These are phyloP conservation scores for Zoanthus solanderi DNA, from an alignment of 92 coral and sea anemone genomes.

Conservation along the genomic window DNA sequence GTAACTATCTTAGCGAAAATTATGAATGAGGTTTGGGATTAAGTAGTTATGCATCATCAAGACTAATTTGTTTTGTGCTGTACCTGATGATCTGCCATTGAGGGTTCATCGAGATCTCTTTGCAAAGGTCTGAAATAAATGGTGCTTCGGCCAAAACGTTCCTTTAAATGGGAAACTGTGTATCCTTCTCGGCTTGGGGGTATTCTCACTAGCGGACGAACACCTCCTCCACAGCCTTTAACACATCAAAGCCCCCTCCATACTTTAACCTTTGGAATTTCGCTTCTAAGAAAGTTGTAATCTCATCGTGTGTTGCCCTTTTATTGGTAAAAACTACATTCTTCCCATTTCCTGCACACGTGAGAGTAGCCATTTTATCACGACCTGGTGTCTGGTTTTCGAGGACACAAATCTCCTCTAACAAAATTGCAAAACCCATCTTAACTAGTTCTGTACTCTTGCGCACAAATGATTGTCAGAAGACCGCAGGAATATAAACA, in stretches of 20 bases:
- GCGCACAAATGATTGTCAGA: too few relatives aligned
- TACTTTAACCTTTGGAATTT: background rate
- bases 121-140: background rate
- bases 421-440: too few relatives aligned
- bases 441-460: too few relatives aligned
- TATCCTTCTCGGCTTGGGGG: background rate
- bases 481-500: too few relatives aligned
- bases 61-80: too few relatives aligned
- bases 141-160: background rate
- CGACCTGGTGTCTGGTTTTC: slow-evolving; percentile 67
- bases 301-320: slow-evolving; percentile 61
- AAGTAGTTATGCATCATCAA: too few relatives aligned
- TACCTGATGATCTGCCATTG: background rate
- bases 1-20: too few relatives aligned
- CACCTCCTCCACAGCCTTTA: slow-evolving; percentile 34
- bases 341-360: slow-evolving; percentile 71
- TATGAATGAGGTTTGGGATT: too few relatives aligned
- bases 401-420: slow-evolving; percentile 67
- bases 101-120: background rate
- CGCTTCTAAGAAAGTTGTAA: slow-evolving; percentile 1
- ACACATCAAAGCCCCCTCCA: slow-evolving; percentile 73
- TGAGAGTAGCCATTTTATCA: slow-evolving; percentile 55
- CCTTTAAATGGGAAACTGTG: background rate
- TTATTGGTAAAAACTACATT: slow-evolving; percentile 68
- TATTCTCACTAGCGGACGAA: background rate